Evolutionary conservation across 2,113 vertebrate genomes (phyloP), one percentile per base, ranked within the genome.

Genomic region (Cromileptes altivelis): DNA sequence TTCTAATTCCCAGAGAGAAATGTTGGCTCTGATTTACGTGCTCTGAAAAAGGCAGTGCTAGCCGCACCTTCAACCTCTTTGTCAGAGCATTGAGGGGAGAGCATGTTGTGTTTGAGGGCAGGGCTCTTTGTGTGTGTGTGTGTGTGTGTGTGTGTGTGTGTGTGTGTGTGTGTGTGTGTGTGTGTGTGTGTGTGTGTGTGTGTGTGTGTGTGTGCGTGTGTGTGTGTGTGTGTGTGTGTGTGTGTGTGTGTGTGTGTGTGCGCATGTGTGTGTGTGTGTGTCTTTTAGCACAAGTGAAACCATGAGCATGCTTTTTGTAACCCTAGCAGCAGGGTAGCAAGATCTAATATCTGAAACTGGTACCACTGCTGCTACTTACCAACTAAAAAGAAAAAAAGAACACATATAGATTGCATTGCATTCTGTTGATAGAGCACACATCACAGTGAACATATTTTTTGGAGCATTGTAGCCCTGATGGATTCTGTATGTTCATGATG

Each of bases 51-150:
- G 1, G 33, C 40, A 52, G 3, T 5, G 40, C 37, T 45, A 60
- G 9, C 53, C 18, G 19, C 25, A 4, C 5, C 17, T 23, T 13
- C 18, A 5, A 15, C 40, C 47, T 68, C 23, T 23, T 55, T 50
- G 19, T 65, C 25, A 52, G 57, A 70, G 23, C 37, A 69, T 6
- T 74, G 30, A 65, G 68, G 8, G 30, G 57, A 77, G 53, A 65
- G 73, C 49, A 68, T 78, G 80, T 78, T 67, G n/a, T 74, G 5
- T 62, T 55, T 58, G 8, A 74, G 21, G 85, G 33, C 75, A 27
- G 49, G 52, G 61, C 64, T 76, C 12, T 76, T 1, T 65, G 1
- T 61, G 53, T 49, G 14, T 19, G 56, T 58, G 56, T 50, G 49
- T 58, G 27, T 23, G 25, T 55, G 23, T 55, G 19, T 27, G 8